These are phyloP conservation scores for Piscicola geometra DNA, from an alignment of 2,888 invertebrate species.

Conservation along the genomic window DNA sequence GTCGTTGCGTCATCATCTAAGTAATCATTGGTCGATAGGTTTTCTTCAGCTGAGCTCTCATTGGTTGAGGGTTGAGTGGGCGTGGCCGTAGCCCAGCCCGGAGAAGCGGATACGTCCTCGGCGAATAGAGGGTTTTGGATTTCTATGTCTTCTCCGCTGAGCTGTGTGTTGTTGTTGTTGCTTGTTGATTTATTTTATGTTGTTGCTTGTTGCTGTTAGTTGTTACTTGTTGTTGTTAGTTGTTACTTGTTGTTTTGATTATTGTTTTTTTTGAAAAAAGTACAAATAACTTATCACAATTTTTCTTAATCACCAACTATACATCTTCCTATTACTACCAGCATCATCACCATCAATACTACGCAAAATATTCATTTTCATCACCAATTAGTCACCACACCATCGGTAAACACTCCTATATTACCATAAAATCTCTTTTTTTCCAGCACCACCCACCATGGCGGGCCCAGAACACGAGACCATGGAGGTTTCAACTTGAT, in stretches of 20 bases:
- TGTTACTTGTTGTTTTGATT: too few species aligned
- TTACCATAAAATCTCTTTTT: neutral
- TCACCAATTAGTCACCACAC: neutral
- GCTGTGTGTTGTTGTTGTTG: too few species aligned
- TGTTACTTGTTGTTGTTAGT: too few species aligned
- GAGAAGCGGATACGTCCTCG: slow-evolving; percentile 22
- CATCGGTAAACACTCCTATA: neutral
- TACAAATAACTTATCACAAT: too few species aligned
- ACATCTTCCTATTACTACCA: too few species aligned
- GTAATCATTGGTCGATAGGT: neutral
- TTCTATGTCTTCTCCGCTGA: slow-evolving; percentile 31
- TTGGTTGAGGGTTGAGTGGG: neutral
- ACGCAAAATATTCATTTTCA: neutral
- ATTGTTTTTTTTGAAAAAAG: too few species aligned
- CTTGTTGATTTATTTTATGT: too few species aligned
- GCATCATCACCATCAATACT: too few species aligned
- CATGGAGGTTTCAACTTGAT: slow-evolving; percentile 16
- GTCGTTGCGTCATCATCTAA: neutral
- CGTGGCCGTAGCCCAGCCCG: slow-evolving; percentile 15
- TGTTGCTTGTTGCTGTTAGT: too few species aligned
- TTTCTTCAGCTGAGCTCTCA: neutral
- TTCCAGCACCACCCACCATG: neutral
- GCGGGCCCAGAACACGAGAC: slow-evolving; percentile 30
- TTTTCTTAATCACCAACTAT: too few species aligned
- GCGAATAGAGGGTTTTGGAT: slow-evolving; percentile 20